Base-by-base conservation (phyloP, 2,888 invertebrate genomes). In the Tipula confusa region DNA sequence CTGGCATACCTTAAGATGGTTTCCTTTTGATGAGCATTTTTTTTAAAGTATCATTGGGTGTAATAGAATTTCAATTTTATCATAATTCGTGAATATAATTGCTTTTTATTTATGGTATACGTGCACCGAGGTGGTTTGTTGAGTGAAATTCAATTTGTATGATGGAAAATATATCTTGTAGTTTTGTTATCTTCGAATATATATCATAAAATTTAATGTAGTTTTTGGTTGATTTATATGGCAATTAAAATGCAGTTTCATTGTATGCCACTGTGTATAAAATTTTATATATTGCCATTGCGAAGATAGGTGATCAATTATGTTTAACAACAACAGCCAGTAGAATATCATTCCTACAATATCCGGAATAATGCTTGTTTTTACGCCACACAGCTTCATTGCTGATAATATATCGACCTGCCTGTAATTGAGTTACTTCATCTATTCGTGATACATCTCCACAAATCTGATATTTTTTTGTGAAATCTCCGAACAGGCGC, bases 51-150 rank as follows among this genome's bases (percentile, higher is more conserved):
- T 64, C 64, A 64, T 64, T 64, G 64, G 64, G 24, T 64, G 64
- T 64, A 64, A 64, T 64, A 64, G 64, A 64, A 64, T 64, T 64
- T 64, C 64, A 64, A 64, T 64, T 64, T 64, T 64, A 64, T 64
- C 64, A 64, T 64, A 18, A 64, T 64, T 64, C 24, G 64, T 64
- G 64, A 64, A 64, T 64, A 64, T 64, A 64, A 64, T 64, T 64
- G 64, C 64, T 64, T 64, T 64, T 64, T 64, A 64, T 64, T 64
- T 64, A 64, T 64, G 64, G 64, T 64, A 9, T 64, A 64, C 64
- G 64, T 64, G 64, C 64, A 18, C 6, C 64, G 64, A 24, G 24
- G 64, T 24, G 64, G 9, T 64, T 64, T 64, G 64, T 64, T 64
- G 64, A 64, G 64, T 64, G 64, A 64, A 64, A 64, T 64, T 64